A percentile compares a stretch with the other conserved stretches of the same genome.
Conservation (phyloP, 92 coral and sea anemone genomes). For the Epizoanthus rinbou region DNA sequence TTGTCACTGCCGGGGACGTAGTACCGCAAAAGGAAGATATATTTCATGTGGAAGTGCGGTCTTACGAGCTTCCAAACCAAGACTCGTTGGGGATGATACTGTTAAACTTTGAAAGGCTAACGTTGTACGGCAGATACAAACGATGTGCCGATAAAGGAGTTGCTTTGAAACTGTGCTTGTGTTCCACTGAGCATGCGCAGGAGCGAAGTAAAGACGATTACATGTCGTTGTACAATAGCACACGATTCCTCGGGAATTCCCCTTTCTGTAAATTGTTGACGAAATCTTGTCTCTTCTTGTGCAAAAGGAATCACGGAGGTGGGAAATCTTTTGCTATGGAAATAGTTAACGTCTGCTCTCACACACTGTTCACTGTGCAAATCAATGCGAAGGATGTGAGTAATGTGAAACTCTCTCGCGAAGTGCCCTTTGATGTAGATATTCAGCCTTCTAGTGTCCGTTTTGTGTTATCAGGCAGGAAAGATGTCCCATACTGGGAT, state of each 20-base stretch:
- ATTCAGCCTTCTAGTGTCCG: conserved; percentile 57
- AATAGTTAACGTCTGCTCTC: conserved; percentile 59
- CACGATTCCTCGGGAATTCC: background rate
- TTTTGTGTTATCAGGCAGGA: conserved; percentile 70
- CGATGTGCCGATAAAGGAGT: conserved; percentile 82
- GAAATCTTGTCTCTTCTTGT: conserved; percentile 52
- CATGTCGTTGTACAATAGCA: too few species aligned
- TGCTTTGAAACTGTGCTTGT: conserved; percentile 70
- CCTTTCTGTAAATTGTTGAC: background rate
- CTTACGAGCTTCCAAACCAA: conserved; percentile 52
- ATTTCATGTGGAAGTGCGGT: conserved; percentile 63
- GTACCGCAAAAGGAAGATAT: conserved; percentile 60
- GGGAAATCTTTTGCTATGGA: conserved; percentile 63
- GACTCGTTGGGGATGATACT: conserved; percentile 67
- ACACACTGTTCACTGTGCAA: conserved; percentile 28
- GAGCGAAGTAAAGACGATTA: background rate
- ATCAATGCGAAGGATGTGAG: conserved; percentile 36
- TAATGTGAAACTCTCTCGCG: conserved; percentile 65
- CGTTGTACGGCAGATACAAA: conserved; percentile 69
- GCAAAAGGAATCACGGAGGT: conserved; percentile 57
- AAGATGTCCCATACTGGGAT: conserved; percentile 43
- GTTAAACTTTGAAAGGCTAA: conserved; percentile 70
- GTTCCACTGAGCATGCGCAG: conserved; percentile 44
- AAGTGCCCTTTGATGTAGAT: conserved; percentile 52
- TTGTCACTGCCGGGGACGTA: conserved; percentile 54